Evolutionary conservation across 2,113 vertebrate species (phyloP).

Genomic region (Penelope pileata): DNA sequence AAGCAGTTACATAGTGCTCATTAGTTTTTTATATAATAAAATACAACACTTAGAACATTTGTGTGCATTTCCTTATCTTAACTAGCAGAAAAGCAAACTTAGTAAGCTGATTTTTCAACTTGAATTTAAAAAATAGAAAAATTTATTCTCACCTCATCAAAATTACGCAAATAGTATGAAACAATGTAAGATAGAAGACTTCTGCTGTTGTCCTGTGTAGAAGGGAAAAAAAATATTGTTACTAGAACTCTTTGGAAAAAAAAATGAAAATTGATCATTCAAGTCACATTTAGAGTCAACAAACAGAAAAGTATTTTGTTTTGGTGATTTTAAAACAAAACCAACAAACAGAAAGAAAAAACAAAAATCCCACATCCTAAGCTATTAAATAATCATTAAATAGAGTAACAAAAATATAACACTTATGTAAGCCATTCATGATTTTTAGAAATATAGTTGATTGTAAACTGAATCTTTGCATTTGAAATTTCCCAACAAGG

Average conservation of each 20-base stretch:
- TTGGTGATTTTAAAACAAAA: neutral
- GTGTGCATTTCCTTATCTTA: neutral
- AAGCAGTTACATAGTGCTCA: neutral
- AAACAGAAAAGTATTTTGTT: neutral
- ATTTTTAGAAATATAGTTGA: neutral
- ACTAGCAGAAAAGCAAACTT: slow-evolving; percentile 2
- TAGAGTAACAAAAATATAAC: neutral
- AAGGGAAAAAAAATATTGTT: slow-evolving; percentile 14
- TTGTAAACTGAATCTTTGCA: neutral
- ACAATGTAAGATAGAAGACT: slow-evolving; percentile 94
- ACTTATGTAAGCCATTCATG: neutral
- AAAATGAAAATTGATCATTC: neutral
- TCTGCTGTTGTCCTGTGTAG: slow-evolving; percentile 88
- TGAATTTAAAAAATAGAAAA: neutral
- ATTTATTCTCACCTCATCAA: slow-evolving; percentile 89
- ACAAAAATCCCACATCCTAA: neutral
- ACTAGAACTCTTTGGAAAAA: neutral
- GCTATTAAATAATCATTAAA: neutral
- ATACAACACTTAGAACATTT: neutral
- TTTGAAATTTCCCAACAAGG: neutral
- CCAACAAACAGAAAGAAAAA: neutral
- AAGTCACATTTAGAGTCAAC: neutral
- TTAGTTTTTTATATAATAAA: neutral
- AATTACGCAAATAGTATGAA: slow-evolving; percentile 92
- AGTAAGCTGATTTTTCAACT: slow-evolving; percentile 3